Conservation (phyloP, 1,140 invertebrate species). For the Drosophila pallidifrons region DNA sequence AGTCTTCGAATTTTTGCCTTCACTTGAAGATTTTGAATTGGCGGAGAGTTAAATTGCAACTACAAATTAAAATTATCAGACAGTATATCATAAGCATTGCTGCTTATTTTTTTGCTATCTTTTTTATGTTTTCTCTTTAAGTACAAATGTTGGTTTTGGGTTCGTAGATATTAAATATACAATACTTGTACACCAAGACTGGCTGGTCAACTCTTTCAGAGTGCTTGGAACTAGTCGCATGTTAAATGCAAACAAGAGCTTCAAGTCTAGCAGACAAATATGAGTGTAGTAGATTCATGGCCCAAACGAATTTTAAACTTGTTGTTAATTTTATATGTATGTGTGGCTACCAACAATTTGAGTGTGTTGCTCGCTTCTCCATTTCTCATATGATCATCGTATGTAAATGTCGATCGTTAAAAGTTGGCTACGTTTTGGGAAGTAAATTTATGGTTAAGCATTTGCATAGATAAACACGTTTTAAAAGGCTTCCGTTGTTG, state of each 20-base stretch:
- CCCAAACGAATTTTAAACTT: constrained; percentile 45
- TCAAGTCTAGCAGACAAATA: constrained; percentile 18
- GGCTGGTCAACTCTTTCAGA: background rate
- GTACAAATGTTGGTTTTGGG: constrained; percentile 37
- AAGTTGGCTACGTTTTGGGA: constrained; percentile 20
- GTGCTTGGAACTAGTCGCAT: background rate
- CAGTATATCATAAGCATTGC: constrained; percentile 37
- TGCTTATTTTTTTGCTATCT: constrained; percentile 17
- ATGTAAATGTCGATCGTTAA: constrained; percentile 68
- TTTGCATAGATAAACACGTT: constrained; percentile 59
- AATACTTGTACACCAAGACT: background rate
- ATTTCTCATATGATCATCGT: constrained; percentile 32
- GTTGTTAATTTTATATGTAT: constrained; percentile 34
- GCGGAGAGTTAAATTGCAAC: constrained; percentile 40
- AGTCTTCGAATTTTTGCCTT: background rate
- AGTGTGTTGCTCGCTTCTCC: constrained; percentile 31
- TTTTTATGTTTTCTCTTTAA: constrained; percentile 3
- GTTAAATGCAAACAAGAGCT: constrained; percentile 31
- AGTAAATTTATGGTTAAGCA: constrained; percentile 32
- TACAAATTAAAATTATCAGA: constrained; percentile 46
- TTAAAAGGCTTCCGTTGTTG: constrained; percentile 61
- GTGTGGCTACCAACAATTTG: constrained; percentile 22
- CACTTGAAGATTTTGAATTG: constrained; percentile 3
- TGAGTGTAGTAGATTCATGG: constrained; percentile 32
- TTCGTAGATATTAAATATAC: constrained; percentile 16